Conservation (phyloP, 1,140 invertebrate species). For the Drosophila sproati region DNA sequence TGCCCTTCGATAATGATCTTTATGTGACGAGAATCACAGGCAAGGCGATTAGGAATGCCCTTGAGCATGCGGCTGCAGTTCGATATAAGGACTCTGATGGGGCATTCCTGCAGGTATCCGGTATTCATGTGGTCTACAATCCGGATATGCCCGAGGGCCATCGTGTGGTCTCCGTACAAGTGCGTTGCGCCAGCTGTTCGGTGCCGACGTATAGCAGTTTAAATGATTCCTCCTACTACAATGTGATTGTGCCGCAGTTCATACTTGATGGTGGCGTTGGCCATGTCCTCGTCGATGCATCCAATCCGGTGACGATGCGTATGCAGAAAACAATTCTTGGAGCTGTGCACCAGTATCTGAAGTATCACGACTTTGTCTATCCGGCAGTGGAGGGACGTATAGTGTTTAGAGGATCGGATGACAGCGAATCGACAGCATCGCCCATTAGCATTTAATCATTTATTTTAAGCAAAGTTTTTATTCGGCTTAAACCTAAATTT, state of each 20-base stretch:
- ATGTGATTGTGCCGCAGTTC: conserved; percentile 85
- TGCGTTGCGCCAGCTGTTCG: conserved; percentile 85
- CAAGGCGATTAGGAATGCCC: conserved; percentile 64
- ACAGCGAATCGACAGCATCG: conserved; percentile 52
- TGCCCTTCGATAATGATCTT: conserved; percentile 87
- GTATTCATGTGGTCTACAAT: conserved; percentile 86
- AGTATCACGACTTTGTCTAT: conserved; percentile 81
- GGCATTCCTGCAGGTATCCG: conserved; percentile 87
- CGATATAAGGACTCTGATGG: conserved; percentile 86
- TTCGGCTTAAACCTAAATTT: too few relatives aligned
- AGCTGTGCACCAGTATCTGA: conserved; percentile 56
- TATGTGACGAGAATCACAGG: conserved; percentile 86
- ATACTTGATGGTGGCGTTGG: conserved; percentile 65
- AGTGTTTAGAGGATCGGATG: conserved; percentile 13
- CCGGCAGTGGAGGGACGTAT: conserved; percentile 86
- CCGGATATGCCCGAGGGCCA: conserved; percentile 84
- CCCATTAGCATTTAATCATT: neutral
- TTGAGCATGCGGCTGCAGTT: conserved; percentile 86
- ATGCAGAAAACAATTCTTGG: conserved; percentile 51
- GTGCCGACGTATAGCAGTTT: conserved; percentile 85
- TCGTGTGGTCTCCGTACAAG: conserved; percentile 85
- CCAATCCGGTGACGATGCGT: conserved; percentile 10
- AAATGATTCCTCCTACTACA: conserved; percentile 84
- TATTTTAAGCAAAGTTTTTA: too few relatives aligned
- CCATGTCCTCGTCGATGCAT: conserved; percentile 29